Percentiles rank a stretch among this genome's conserved stretches.
Conservation (phyloP, 2,888 invertebrate species). For the Oeneis ivallda region DNA sequence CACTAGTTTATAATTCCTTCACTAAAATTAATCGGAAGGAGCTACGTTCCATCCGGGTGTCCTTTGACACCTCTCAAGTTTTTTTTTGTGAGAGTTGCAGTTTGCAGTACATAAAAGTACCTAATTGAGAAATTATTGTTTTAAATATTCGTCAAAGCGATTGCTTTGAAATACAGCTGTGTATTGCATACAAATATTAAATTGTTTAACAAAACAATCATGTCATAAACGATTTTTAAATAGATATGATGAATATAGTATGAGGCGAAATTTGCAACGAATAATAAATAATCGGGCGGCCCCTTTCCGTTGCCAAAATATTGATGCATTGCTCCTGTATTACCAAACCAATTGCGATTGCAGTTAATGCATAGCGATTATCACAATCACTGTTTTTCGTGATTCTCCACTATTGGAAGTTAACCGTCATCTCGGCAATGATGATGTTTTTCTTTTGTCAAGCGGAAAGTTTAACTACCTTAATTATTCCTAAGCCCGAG, state of each 20-base stretch:
- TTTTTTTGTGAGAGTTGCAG: too few relatives aligned
- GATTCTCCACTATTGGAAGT: too few relatives aligned
- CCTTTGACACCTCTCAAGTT: too few relatives aligned
- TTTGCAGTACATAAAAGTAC: too few relatives aligned
- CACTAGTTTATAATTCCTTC: too few relatives aligned
- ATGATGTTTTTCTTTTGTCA: too few relatives aligned
- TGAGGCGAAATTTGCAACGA: conserved; percentile 28
- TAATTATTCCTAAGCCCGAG: too few relatives aligned
- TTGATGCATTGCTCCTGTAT: conserved; percentile 32
- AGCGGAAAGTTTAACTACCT: too few relatives aligned
- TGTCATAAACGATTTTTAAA: conserved; percentile 40
- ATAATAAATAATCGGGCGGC: conserved; percentile 25
- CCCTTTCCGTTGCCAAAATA: conserved; percentile 56
- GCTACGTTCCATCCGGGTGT: too few relatives aligned
- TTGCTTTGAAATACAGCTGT: background rate
- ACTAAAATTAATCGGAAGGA: too few relatives aligned
- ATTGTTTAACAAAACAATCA: conserved; percentile 51
- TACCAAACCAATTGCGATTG: conserved; percentile 3
- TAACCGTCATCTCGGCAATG: too few relatives aligned
- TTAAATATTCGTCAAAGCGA: background rate
- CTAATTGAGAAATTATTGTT: background rate
- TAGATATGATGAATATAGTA: conserved; percentile 29
- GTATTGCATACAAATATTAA: conserved; percentile 1
- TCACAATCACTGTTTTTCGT: too few relatives aligned
- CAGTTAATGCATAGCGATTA: background rate